phyloP scores from a whole-genome alignment of 2,113 vertebrate genomes.

The Climacteris rufus region DNA sequence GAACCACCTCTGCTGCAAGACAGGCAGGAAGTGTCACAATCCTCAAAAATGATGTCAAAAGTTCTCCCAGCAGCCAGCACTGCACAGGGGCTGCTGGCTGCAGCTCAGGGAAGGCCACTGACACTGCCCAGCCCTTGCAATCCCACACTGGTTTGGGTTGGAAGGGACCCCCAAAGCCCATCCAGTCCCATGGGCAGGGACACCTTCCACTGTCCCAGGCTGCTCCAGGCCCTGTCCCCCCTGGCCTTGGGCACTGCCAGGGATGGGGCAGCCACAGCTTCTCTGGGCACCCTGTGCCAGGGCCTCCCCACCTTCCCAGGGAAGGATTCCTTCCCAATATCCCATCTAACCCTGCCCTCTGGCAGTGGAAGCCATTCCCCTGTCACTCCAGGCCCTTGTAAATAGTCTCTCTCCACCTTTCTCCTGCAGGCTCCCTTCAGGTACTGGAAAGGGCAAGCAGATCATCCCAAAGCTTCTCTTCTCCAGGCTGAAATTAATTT shows the following conservation, averaged over 20 bases:
- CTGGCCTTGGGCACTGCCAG: background rate
- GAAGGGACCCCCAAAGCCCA: background rate
- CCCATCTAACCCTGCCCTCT: background rate
- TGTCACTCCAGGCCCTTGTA: background rate
- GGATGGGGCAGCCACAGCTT: background rate
- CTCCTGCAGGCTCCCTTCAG: background rate
- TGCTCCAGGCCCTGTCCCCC: accelerated
- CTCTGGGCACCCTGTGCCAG: background rate
- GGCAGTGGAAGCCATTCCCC: background rate
- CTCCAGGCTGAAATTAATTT: background rate
- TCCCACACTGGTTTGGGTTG: background rate
- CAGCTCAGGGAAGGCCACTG: background rate
- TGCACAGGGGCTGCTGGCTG: background rate
- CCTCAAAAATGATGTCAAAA: background rate
- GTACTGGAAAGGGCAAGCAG: background rate
- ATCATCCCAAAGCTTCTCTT: accelerated
- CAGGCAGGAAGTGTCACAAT: background rate
- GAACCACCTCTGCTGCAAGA: constrained; percentile 57
- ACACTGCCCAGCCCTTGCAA: background rate
- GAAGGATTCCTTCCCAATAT: background rate
- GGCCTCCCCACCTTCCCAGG: background rate
- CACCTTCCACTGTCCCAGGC: accelerated
- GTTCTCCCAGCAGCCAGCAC: background rate
- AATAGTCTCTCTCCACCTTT: background rate
- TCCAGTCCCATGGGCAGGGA: background rate